Evolutionary conservation across 2,888 invertebrate genomes (phyloP).

Genomic region (Sarcophaga subvicina): DNA sequence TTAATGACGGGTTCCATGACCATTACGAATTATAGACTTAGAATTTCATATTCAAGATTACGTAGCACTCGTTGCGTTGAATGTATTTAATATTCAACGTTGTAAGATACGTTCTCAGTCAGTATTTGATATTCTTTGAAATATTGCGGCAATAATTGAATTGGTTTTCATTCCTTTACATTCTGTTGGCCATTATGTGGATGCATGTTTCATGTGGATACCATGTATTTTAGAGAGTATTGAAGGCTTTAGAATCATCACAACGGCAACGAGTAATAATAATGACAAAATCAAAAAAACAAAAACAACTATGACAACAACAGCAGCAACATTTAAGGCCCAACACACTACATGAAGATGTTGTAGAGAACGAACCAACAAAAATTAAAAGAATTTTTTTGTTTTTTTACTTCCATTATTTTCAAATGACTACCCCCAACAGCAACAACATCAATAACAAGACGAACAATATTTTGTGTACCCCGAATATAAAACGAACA

Average conservation of each 20-base stretch:
- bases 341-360: conserved; percentile 38
- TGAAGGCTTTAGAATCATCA: conserved; percentile 59
- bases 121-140: no score
- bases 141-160: background rate
- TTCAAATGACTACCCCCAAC: conserved; percentile 56
- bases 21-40: no score
- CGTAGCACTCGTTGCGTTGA: no score
- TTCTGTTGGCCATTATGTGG: background rate
- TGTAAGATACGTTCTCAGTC: no score
- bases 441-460: background rate
- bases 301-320: conserved; percentile 50
- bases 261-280: conserved; percentile 19
- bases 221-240: conserved; percentile 64
- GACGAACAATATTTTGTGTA: conserved; percentile 18
- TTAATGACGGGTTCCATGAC: no score
- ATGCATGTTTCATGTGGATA: conserved; percentile 50
- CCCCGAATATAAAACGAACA: conserved; percentile 20
- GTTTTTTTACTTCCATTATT: conserved; percentile 39
- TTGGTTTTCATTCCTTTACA: background rate
- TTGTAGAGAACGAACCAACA: conserved; percentile 43
- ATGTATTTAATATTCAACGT: no score
- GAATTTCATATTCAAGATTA: no score
- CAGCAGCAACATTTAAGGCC: conserved; percentile 15
- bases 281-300: conserved; percentile 31
- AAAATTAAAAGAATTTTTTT: conserved; percentile 51